Evolutionary conservation across 1,140 invertebrate species (phyloP), one percentile per base, ranked within the genome.

Genomic region (Bradysia coprophila): DNA sequence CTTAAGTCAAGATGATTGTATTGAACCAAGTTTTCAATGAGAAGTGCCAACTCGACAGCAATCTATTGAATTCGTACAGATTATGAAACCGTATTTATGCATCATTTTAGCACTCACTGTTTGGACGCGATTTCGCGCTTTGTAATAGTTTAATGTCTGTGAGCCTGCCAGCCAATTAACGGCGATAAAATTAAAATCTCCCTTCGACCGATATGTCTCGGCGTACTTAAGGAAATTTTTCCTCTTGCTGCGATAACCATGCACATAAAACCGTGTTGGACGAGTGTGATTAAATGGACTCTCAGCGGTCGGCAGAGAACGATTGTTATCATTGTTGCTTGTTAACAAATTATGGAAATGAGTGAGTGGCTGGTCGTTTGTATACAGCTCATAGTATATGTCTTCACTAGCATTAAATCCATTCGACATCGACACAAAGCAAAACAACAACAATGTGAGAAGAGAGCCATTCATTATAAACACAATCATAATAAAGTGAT

Each of bases 361-460:
- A 18, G 4, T n/a, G n/a, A n/a, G n/a, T 38, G 9, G 36, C 18
- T 4, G 36, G 11, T 19, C n/a, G 3, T 18, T 38, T 4, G 18
- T 38, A 11, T 38, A 38, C 36, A 38, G 11, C 11, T 38, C 36
- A 18, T 38, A 38, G 10, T 8, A 16, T 5, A 38, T 20, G 18
- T 38, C 10, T 4, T 18, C 3, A 20, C 21, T 19, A 16, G 36
- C 36, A 38, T 38, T 20, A 11, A 38, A 38, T 16, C 18, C 16
- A 38, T 20, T 18, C 3, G n/a, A 38, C 4, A 38, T 4, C 18
- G 21, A 39, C 8, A 21, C 45, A 53, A 40, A 50, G 4, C n/a
- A 39, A 10, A 11, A 36, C 6, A 15, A 36, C n/a, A n/a, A n/a
- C n/a, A n/a, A n/a, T n/a, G n/a, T n/a, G n/a, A n/a, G n/a, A n/a